phyloP scores from a whole-genome alignment of 1,140 invertebrate species.

The Physella acuta region DNA sequence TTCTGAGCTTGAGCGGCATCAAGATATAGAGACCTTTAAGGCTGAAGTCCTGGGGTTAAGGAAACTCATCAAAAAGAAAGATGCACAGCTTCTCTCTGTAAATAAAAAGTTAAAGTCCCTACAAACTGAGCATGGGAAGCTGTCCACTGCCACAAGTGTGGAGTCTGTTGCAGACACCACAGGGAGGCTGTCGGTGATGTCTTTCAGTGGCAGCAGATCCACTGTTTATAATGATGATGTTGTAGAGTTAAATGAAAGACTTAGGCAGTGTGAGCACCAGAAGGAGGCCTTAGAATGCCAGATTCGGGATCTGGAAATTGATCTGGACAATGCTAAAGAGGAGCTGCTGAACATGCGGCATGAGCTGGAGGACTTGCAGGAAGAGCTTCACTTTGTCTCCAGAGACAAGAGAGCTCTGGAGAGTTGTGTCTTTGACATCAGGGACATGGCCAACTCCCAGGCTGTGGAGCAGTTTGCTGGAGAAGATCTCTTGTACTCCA shows the following conservation, averaged over 20 bases:
- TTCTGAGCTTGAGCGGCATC: neutral
- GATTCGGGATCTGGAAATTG: constrained; percentile 13
- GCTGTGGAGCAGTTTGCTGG: constrained; percentile 19
- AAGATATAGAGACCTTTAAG: constrained; percentile 8
- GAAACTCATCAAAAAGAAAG: constrained; percentile 29
- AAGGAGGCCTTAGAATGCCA: constrained; percentile 1
- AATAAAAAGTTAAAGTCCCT: constrained; percentile 24
- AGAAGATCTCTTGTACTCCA: constrained; percentile 20
- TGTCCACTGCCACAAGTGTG: constrained; percentile 15
- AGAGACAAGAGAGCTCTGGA: constrained; percentile 24
- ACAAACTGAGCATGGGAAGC: neutral
- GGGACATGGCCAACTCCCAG: constrained; percentile 25
- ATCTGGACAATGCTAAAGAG: constrained; percentile 10
- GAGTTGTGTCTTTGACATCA: constrained; percentile 28
- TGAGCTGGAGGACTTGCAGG: constrained; percentile 26
- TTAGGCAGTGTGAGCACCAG: neutral
- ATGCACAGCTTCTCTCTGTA: constrained; percentile 21
- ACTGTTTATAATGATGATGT: constrained; percentile 5
- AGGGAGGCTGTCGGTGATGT: constrained; percentile 1
- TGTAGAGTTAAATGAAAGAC: constrained; percentile 14
- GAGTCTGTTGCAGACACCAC: constrained; percentile 12
- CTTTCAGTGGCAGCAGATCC: constrained; percentile 7
- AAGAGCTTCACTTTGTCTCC: constrained; percentile 16
- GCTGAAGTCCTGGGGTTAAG: constrained; percentile 18
- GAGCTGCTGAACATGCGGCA: constrained; percentile 21